Evolutionary conservation across 1,140 invertebrate species (phyloP), one percentile per base, ranked within the genome.

Genomic region (Drosophila serrata): DNA sequence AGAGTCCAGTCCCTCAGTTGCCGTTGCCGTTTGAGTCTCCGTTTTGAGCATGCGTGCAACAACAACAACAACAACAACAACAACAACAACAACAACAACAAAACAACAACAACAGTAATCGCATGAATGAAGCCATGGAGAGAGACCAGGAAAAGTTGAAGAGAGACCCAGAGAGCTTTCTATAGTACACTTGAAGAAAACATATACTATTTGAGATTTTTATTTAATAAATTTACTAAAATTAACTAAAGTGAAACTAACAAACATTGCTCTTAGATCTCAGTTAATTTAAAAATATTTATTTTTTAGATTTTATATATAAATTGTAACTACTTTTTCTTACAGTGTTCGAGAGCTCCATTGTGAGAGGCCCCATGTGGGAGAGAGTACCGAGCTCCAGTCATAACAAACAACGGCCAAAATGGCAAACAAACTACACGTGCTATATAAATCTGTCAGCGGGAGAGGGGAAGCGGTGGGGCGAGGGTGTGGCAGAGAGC

Each of bases 381-480:
- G 46, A 51, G 57, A 53, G 40, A 79, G 69, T 37, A 39, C 61
- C 58, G 29, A 76, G 33, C 40, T 77, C 56, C 75, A 81, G 84
- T 78, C 84, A 88, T 80, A 88, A 88, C 85, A 88, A 82, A 90
- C 69, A 79, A 58, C 62, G 65, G 75, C 63, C 63, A 60, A 87
- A 79, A 86, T 51, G 82, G 79, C 79, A 87, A 86, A 79, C 82
- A 88, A 57, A 53, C 73, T 60, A 73, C 84, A 88, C 85, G 84
- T 88, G 84, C 77, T 78, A 55, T 49, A 56, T 19, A 57, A 43
- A 33, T 31, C 29, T 37, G 35, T 7, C 11, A 39, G 53, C 8
- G 15, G 15, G 11, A 60, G n/a, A 43, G 42, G 42, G 39, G 33
- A 0, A 9, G 31, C 7, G 31, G 31, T 33, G 31, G 39, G 24